Percentiles rank a stretch among this genome's conserved stretches.
Conservation (phyloP, 2,797 vertebrate genomes). For the Sitta carolinensis region DNA sequence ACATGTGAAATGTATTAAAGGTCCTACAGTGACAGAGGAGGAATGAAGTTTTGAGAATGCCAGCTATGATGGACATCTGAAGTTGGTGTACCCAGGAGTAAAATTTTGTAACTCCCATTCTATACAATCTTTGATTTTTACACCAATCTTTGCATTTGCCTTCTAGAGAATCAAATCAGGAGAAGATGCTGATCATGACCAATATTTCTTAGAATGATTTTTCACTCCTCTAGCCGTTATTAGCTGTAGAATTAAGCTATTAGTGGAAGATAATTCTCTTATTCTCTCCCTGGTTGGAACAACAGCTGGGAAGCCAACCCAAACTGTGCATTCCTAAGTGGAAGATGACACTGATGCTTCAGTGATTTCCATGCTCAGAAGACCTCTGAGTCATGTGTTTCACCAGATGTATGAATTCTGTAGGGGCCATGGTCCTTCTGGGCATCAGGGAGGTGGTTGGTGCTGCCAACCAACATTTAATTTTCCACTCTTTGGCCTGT, state of each 20-base stretch:
- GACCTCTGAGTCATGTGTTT: background rate
- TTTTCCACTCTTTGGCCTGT: background rate
- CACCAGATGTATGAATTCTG: background rate
- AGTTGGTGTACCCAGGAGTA: background rate
- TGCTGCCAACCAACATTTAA: background rate
- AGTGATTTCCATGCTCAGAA: background rate
- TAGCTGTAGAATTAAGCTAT: background rate
- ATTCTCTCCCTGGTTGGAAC: background rate
- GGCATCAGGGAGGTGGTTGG: background rate
- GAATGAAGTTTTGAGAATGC: background rate
- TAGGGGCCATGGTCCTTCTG: background rate
- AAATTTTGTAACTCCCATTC: background rate
- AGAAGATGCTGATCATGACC: background rate
- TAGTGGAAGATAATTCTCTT: background rate
- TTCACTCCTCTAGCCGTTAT: background rate
- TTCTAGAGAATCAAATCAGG: background rate
- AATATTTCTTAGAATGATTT: background rate
- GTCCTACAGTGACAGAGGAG: background rate
- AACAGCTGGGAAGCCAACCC: background rate
- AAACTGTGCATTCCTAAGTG: background rate
- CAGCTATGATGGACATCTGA: rapidly evolving
- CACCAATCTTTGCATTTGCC: background rate
- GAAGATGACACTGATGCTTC: background rate
- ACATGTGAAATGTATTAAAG: background rate
- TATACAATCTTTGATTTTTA: background rate